These are phyloP conservation scores for Empis livida DNA, from an alignment of 2,888 invertebrate species.

Conservation along the genomic window DNA sequence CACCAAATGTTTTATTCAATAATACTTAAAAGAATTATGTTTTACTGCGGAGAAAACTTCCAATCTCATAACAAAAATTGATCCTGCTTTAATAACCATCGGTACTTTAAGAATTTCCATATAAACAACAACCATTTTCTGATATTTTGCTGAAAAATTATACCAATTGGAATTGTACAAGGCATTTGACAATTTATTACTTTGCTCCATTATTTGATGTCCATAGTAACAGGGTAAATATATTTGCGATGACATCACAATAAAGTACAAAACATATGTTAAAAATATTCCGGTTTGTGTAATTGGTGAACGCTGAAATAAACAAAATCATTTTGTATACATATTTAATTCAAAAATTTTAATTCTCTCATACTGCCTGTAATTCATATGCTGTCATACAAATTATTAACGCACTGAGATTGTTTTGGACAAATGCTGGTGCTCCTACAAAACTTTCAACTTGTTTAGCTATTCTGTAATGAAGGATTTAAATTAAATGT, in stretches of 20 bases:
- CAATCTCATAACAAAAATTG: slow-evolving; percentile 24
- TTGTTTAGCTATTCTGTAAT: slow-evolving; percentile 1
- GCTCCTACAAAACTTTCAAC: background rate
- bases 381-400: slow-evolving; percentile 6
- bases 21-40: no score
- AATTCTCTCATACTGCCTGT: slow-evolving; percentile 1
- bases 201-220: slow-evolving; percentile 22
- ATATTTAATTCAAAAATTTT: no score
- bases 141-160: slow-evolving; percentile 16
- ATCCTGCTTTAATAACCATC: slow-evolving; percentile 19
- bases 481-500: background rate
- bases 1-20: no score
- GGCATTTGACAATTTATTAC: slow-evolving; percentile 17
- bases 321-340: no score
- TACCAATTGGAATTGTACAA: slow-evolving; percentile 25
- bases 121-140: slow-evolving; percentile 19
- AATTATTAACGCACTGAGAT: slow-evolving; percentile 1
- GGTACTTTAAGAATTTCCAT: slow-evolving; percentile 26
- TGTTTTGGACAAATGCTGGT: slow-evolving; percentile 1
- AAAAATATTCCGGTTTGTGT: no score
- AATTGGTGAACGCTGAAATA: no score
- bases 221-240: slow-evolving; percentile 28
- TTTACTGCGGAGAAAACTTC: slow-evolving; percentile 26
- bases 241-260: no score
- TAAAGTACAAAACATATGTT: no score